Evolutionary conservation across 1,140 invertebrate species (phyloP).

Genomic region (Grapholita molesta): DNA sequence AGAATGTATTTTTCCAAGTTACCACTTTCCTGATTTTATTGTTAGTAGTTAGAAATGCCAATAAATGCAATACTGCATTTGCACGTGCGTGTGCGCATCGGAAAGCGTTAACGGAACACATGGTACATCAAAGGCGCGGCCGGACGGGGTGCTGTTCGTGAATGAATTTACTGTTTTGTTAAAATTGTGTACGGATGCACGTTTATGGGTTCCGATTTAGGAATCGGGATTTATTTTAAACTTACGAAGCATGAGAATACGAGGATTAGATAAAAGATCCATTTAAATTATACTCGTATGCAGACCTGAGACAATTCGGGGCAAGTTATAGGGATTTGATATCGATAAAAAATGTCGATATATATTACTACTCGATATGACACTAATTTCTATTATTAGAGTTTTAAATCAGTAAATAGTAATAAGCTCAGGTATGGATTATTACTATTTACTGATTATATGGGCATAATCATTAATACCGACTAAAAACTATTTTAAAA

Average conservation of each 20-base stretch:
- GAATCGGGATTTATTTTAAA: conserved; percentile 5
- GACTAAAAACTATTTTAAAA: too few species aligned
- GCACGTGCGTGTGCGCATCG: conserved; percentile 28
- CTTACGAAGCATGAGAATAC: not conserved
- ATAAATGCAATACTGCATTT: conserved; percentile 5
- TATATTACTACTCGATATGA: too few species aligned
- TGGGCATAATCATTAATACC: too few species aligned
- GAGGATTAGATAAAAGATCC: not conserved
- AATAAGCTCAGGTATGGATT: too few species aligned
- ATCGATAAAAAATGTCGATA: too few species aligned
- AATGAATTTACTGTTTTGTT: conserved; percentile 16
- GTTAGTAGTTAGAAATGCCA: not conserved
- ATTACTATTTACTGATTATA: too few species aligned
- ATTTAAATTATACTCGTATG: not conserved
- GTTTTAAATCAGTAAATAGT: too few species aligned
- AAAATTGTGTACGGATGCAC: conserved; percentile 12
- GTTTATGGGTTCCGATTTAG: conserved; percentile 1
- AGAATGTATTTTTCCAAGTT: not conserved
- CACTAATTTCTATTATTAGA: too few species aligned
- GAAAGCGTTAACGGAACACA: conserved; percentile 28
- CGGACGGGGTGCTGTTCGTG: conserved; percentile 24
- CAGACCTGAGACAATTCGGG: too few species aligned
- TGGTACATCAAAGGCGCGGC: conserved; percentile 38
- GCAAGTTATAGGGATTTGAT: too few species aligned
- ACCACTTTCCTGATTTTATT: not conserved